Evolutionary conservation across 1,140 invertebrate species (phyloP), one percentile per base, ranked within the genome.

Genomic region (Bombus haemorrhoidalis): DNA sequence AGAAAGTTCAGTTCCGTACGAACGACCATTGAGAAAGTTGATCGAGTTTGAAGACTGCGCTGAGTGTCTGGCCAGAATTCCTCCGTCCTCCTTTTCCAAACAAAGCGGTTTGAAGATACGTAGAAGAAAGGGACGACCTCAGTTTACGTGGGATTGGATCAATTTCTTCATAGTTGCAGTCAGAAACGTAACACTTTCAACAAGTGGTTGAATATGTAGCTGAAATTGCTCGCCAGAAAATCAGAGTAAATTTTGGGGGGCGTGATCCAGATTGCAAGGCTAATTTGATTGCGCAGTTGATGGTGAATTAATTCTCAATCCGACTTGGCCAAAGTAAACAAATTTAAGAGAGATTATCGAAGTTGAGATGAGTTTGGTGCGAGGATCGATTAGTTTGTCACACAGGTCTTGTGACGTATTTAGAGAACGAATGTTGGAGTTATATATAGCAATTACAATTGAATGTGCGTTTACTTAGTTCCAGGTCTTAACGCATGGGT

Each of bases 191-290:
- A 64, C 47, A 32, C 43, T 64, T 15, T 62, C 75, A 84, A 84
- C 82, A 84, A 84, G 82, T 84, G 82, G 82, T 78, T 28, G 75
- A 34, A 34, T 18, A 15, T 15, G 15, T 47, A 47, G 13, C 0
- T 47, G 43, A 47, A 47, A 47, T 69, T 22, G 22, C 39, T 59
- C 5, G 2, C 34, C 25, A 6, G 80, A 32, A n/a, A 59, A 59
- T 59, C 25, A 4, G 57, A 28, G 3, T 28, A 12, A 59, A 59
- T 28, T 28, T 28, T 12, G 25, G 10, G 10, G 3, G 15, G 1
- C 43, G 13, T 47, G 41, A 41, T 9, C 12, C 15, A 13, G 37
- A 39, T 39, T 25, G n/a, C 28, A n/a, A 47, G 6, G 8, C n/a
- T 22, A 41, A 74, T 74, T 64, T 53, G 18, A 9, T 1, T 6